Evolutionary conservation across 2,113 vertebrate species (phyloP).

Genomic region (Zosterops hypoxanthus): DNA sequence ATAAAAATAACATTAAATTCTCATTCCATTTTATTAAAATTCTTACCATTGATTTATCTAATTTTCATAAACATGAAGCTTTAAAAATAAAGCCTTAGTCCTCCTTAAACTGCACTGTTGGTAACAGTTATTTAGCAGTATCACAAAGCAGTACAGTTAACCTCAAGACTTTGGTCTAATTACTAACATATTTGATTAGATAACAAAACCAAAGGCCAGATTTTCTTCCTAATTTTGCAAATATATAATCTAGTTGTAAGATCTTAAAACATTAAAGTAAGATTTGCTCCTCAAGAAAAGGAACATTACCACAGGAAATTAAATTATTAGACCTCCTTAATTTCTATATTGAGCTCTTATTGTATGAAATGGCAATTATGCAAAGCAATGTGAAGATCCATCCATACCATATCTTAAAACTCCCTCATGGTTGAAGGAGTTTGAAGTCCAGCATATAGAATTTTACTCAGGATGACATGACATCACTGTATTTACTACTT

Average conservation of each 20-base stretch:
- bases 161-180: background rate
- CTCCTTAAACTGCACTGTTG: background rate
- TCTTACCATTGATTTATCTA: background rate
- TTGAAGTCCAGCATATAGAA: background rate
- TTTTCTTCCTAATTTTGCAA: background rate
- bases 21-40: constrained; percentile 41
- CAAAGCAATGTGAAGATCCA: background rate
- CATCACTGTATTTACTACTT: background rate
- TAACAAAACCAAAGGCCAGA: background rate
- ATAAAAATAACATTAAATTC: constrained; percentile 38
- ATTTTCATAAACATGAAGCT: background rate
- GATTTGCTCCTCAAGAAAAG: background rate
- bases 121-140: background rate
- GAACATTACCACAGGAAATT: background rate
- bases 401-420: background rate
- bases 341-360: background rate
- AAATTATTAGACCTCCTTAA: background rate
- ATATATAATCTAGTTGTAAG: background rate
- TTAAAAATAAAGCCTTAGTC: background rate
- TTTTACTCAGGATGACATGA: constrained; percentile 13
- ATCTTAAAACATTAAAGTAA: background rate
- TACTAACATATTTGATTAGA: background rate
- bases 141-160: background rate
- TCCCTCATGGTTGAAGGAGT: background rate
- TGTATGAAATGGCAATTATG: background rate